phyloP scores from a whole-genome alignment of 2,113 vertebrate genomes.

The Rhinogobius similis region DNA sequence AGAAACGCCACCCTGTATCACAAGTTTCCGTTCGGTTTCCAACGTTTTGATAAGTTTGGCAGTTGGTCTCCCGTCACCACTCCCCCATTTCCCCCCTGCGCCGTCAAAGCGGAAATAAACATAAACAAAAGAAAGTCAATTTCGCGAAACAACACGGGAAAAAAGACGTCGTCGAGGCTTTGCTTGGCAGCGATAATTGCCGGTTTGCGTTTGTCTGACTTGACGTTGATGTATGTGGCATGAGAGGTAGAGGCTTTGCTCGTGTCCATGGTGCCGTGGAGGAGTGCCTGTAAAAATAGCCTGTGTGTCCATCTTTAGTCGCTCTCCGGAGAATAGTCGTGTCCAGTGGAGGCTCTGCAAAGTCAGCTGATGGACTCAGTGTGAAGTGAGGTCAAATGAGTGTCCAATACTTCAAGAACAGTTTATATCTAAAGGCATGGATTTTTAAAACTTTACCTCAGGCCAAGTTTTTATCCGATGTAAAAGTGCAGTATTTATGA shows the following conservation, averaged over 20 bases:
- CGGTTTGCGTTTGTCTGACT: background rate
- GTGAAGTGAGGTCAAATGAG: background rate
- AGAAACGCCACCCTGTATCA: background rate
- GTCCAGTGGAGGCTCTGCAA: conserved; percentile 1
- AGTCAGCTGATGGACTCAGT: background rate
- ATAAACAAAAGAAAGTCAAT: background rate
- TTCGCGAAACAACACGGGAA: background rate
- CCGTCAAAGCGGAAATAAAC: background rate
- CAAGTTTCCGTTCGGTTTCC: background rate
- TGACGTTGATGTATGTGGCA: background rate
- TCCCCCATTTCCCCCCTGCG: background rate
- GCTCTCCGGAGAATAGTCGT: background rate
- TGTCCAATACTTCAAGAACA: background rate
- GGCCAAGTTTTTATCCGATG: background rate
- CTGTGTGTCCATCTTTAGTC: background rate
- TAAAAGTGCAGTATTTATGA: background rate
- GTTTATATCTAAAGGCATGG: background rate
- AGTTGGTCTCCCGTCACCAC: background rate
- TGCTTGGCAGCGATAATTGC: background rate
- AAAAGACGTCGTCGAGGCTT: background rate
- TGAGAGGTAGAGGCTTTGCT: background rate
- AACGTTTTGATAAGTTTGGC: background rate
- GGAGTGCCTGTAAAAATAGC: background rate
- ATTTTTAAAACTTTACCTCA: background rate
- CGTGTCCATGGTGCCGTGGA: background rate